Conservation (phyloP, 2,113 vertebrate species). For the Cavia porcellus region DNA sequence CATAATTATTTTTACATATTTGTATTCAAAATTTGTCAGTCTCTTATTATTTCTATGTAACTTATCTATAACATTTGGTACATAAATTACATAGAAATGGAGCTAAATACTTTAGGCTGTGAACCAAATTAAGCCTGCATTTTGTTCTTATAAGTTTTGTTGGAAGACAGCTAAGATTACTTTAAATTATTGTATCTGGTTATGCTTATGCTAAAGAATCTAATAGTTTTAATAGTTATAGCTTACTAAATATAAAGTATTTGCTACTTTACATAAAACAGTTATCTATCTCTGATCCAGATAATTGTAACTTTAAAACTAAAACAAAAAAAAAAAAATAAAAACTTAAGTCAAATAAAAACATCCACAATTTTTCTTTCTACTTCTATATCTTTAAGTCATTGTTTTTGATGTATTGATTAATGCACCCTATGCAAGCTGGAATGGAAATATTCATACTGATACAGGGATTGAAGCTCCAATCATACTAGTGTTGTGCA, state of each 20-base stretch:
- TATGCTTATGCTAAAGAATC: not conserved
- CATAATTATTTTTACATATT: slow-evolving; percentile 28
- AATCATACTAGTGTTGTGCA: too few species aligned
- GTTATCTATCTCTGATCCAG: not conserved
- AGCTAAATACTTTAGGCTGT: not conserved
- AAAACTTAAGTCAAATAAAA: not conserved
- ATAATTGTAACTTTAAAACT: not conserved
- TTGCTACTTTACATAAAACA: not conserved
- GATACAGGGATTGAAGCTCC: too few species aligned
- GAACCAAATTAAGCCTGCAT: not conserved
- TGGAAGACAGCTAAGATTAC: not conserved
- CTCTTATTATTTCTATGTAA: not conserved
- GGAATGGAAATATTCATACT: not conserved
- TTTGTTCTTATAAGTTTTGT: slow-evolving; percentile 26
- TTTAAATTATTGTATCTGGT: not conserved
- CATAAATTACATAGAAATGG: not conserved
- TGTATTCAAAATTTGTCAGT: not conserved
- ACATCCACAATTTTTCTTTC: not conserved
- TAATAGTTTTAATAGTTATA: not conserved
- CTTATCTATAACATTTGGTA: not conserved
- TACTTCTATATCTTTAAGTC: not conserved
- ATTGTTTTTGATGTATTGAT: not conserved
- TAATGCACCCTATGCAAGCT: not conserved
- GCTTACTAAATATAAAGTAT: not conserved
- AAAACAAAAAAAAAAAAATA: not conserved